A percentile compares a stretch with the other conserved stretches of the same genome.
These are phyloP conservation scores for Crenuchus spilurus DNA, from an alignment of 2,797 vertebrate genomes.

Conservation along the genomic window DNA sequence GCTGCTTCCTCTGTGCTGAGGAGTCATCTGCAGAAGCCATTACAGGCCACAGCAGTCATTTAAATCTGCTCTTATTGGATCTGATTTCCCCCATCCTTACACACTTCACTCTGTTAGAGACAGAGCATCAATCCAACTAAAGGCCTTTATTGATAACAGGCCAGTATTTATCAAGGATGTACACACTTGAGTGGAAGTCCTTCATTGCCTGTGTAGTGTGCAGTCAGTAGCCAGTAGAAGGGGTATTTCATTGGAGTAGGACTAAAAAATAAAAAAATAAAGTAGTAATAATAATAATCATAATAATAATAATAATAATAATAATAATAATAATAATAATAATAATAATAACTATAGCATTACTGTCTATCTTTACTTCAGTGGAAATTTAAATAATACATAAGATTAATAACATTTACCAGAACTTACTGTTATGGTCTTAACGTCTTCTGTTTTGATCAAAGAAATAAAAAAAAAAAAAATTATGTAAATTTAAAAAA, in stretches of 20 bases:
- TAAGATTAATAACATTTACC: no score
- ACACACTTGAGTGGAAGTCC: conserved; percentile 48
- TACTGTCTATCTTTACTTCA: no score
- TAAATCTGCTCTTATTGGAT: conserved; percentile 59
- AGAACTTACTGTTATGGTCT: no score
- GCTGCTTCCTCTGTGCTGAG: conserved; percentile 47
- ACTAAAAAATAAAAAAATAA: no score
- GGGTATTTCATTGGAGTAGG: no score
- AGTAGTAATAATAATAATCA: neutral
- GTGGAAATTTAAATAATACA: no score
- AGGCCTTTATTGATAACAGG: conserved; percentile 44
- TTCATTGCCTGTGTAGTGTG: conserved; percentile 23
- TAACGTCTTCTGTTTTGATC: no score
- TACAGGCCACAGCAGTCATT: conserved; percentile 53
- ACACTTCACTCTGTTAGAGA: conserved; percentile 47
- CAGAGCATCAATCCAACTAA: conserved; percentile 58
- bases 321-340: neutral
- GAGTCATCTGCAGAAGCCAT: conserved; percentile 50
- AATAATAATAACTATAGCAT: neutral
- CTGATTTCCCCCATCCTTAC: conserved; percentile 54
- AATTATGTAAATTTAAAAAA: no score
- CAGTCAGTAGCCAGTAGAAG: neutral
- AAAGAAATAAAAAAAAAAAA: no score
- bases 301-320: neutral
- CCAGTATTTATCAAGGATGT: conserved; percentile 57